Evolutionary conservation across 1,140 invertebrate genomes (phyloP).

Genomic region (Pogonomyrmex barbatus): DNA sequence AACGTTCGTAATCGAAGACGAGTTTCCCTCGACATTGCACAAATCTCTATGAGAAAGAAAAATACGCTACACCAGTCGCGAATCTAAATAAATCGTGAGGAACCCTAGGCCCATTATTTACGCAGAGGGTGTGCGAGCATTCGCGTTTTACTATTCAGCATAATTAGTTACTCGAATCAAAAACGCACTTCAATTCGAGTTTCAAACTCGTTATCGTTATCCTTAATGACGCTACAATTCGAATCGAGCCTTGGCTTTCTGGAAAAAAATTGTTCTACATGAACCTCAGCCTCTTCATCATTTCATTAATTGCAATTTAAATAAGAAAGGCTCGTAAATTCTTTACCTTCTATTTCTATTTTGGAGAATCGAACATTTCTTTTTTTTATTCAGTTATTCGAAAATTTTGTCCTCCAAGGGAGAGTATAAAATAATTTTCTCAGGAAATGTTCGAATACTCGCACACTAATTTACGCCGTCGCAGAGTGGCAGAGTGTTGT

Average conservation of each 20-base stretch:
- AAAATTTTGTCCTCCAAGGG: neutral
- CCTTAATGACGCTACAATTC: neutral
- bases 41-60: constrained; percentile 20
- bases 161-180: neutral
- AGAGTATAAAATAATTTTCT: neutral
- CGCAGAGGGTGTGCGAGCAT: constrained; percentile 26
- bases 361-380: neutral
- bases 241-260: neutral
- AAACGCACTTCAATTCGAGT: neutral
- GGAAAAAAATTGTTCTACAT: neutral
- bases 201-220: neutral
- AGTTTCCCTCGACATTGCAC: constrained; percentile 14
- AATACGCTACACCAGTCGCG: neutral
- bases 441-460: constrained; percentile 1
- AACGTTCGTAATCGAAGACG: neutral
- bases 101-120: constrained; percentile 29
- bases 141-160: neutral
- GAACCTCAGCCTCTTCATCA: no score
- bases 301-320: neutral
- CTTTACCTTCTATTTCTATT: neutral
- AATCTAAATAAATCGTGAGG: constrained; percentile 18
- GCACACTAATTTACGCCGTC: constrained; percentile 22
- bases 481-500: constrained; percentile 35
- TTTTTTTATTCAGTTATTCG: neutral
- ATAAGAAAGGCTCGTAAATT: neutral